A percentile compares a stretch with the other conserved stretches of the same genome.
Conservation (phyloP, 2,888 invertebrate species). For the Archips xylosteana region DNA sequence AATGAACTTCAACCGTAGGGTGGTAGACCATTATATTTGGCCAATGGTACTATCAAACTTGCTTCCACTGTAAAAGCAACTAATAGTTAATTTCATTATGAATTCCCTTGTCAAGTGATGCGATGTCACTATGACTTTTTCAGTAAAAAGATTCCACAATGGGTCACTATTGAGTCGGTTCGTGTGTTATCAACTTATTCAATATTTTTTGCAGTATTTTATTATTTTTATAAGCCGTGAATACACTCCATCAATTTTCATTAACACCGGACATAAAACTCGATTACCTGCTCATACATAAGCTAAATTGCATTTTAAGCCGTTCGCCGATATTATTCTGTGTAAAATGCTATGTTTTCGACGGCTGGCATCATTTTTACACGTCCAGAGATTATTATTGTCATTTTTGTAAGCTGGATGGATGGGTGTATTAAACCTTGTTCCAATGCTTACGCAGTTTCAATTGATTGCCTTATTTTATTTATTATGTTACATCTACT, state of each 20-base stretch:
- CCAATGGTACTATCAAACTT: too few relatives aligned
- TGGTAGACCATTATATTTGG: too few relatives aligned
- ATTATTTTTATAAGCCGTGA: not conserved
- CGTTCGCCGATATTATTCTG: not conserved
- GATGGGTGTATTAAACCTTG: not conserved
- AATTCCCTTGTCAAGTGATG: too few relatives aligned
- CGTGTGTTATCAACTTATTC: too few relatives aligned
- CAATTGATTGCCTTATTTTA: not conserved
- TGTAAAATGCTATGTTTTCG: conserved; percentile 1
- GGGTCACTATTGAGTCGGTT: too few relatives aligned
- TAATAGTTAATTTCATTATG: too few relatives aligned
- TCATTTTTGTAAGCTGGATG: not conserved
- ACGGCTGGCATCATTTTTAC: conserved; percentile 5
- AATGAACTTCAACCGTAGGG: too few relatives aligned
- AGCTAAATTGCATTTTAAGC: conserved; percentile 16
- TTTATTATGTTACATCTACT: too few relatives aligned
- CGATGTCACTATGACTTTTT: too few relatives aligned
- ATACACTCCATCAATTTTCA: conserved; percentile 3
- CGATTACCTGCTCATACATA: not conserved
- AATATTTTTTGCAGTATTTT: not conserved
- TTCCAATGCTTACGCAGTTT: not conserved
- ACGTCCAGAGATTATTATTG: not conserved
- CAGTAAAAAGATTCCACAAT: too few relatives aligned
- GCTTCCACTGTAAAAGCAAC: too few relatives aligned
- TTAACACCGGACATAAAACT: conserved; percentile 12